phyloP scores from a whole-genome alignment of 2,888 invertebrate species.

The Craniophora ligustri region DNA sequence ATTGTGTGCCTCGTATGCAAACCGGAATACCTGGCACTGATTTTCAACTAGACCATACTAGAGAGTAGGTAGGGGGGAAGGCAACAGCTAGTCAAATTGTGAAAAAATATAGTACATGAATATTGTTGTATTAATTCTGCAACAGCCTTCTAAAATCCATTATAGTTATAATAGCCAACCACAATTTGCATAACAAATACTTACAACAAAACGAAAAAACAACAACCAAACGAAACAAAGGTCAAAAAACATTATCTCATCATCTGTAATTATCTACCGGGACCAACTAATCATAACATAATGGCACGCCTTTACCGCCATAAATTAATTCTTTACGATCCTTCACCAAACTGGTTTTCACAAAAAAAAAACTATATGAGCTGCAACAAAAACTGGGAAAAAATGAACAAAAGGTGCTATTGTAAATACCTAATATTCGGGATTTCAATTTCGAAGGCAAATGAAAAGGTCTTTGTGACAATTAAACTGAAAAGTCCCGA shows the following conservation, averaged over 20 bases:
- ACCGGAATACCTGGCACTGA: no score
- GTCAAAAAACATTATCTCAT: conserved; percentile 66
- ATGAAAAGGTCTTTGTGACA: conserved; percentile 72
- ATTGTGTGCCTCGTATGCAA: no score
- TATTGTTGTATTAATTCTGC: no score
- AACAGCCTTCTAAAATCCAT: conserved; percentile 1
- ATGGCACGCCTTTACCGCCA: conserved; percentile 74
- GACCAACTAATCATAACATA: conserved; percentile 78
- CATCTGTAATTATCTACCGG: conserved; percentile 78
- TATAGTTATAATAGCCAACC: conserved; percentile 7
- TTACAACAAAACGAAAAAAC: conserved; percentile 45
- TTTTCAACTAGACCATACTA: no score
- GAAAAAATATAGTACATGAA: no score
- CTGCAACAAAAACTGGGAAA: conserved; percentile 58
- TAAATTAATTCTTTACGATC: conserved; percentile 75
- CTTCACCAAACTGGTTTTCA: conserved; percentile 67
- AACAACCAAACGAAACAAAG: conserved; percentile 59
- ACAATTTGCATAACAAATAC: conserved; percentile 43
- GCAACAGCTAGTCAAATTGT: no score
- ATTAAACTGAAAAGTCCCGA: conserved; percentile 76
- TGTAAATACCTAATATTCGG: conserved; percentile 77
- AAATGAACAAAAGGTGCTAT: conserved; percentile 66
- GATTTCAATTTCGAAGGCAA: conserved; percentile 65
- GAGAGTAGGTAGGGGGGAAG: no score
- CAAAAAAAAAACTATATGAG: conserved; percentile 76